These are phyloP conservation scores for Odontocolon sp. DNA, from an alignment of 2,888 invertebrate species.

Conservation along the genomic window DNA sequence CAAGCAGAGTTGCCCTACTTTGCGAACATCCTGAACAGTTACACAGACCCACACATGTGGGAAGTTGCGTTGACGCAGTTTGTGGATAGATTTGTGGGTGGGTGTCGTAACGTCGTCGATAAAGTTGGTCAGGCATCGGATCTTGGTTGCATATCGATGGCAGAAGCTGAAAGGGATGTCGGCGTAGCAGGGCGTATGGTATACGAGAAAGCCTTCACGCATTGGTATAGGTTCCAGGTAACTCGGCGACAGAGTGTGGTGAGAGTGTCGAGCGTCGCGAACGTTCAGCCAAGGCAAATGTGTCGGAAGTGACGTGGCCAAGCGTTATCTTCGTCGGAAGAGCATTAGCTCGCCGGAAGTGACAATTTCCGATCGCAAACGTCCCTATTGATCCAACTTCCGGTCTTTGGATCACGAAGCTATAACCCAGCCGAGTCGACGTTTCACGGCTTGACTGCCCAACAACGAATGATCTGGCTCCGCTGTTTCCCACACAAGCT, in stretches of 20 bases:
- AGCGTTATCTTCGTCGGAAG: conserved; percentile 74
- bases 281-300: conserved; percentile 54
- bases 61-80: background rate
- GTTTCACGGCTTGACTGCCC: conserved; percentile 38
- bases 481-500: conserved; percentile 11
- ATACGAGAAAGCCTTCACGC: background rate
- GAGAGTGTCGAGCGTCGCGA: conserved; percentile 10
- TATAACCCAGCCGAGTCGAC: conserved; percentile 43
- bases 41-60: conserved; percentile 3
- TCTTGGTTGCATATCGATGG: conserved; percentile 43
- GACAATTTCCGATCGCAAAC: conserved; percentile 79
- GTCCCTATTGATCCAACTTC: conserved; percentile 75
- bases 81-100: conserved; percentile 10
- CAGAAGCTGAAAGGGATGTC: conserved; percentile 9
- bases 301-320: conserved; percentile 61
- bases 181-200: no score
- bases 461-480: conserved; percentile 43
- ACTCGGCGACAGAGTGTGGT: conserved; percentile 1
- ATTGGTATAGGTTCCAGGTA: conserved; percentile 8
- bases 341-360: conserved; percentile 77
- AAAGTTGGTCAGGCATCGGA: conserved; percentile 47
- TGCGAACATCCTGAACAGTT: no score
- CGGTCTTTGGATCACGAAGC: conserved; percentile 65
- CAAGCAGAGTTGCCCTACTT: no score
- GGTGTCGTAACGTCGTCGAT: conserved; percentile 46